Conservation (phyloP, 2,113 vertebrate genomes). For the Heteronetta atricapilla region DNA sequence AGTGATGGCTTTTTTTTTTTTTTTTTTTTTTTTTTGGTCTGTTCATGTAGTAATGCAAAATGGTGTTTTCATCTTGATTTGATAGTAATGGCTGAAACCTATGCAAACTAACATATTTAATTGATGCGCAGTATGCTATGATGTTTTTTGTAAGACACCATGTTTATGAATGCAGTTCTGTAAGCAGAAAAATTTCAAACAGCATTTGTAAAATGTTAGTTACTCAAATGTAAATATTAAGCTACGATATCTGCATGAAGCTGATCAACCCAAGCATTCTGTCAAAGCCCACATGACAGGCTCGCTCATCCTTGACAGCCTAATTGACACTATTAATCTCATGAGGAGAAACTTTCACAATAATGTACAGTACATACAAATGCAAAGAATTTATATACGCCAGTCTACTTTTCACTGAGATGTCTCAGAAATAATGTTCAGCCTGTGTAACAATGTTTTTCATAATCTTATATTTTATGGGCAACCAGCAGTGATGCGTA, state of each 20-base stretch:
- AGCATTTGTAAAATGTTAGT: constrained; percentile 1
- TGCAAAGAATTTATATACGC: constrained; percentile 14
- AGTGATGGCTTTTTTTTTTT: background rate
- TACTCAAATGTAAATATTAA: constrained; percentile 41
- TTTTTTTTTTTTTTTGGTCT: background rate
- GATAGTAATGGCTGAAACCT: background rate
- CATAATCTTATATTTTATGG: background rate
- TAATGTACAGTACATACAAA: constrained; percentile 10
- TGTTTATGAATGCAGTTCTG: constrained; percentile 29
- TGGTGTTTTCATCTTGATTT: background rate
- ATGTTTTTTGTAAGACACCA: constrained; percentile 14
- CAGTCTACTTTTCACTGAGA: background rate
- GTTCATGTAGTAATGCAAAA: background rate
- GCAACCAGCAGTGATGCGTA: background rate
- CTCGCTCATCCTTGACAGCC: constrained; percentile 38
- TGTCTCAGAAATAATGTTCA: constrained; percentile 23
- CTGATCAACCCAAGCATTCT: constrained; percentile 57
- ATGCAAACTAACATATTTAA: constrained; percentile 1
- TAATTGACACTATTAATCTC: constrained; percentile 64
- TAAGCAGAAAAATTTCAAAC: background rate
- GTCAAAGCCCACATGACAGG: constrained; percentile 51
- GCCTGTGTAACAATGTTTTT: background rate
- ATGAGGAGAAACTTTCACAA: constrained; percentile 19
- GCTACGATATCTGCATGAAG: constrained; percentile 13
- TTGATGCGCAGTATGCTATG: background rate